Percentiles rank a stretch among this genome's conserved stretches.
These are phyloP conservation scores for Oopsacas minuta DNA, from an alignment of 37 sponge, comb jelly and placozoan genomes.

Conservation along the genomic window DNA sequence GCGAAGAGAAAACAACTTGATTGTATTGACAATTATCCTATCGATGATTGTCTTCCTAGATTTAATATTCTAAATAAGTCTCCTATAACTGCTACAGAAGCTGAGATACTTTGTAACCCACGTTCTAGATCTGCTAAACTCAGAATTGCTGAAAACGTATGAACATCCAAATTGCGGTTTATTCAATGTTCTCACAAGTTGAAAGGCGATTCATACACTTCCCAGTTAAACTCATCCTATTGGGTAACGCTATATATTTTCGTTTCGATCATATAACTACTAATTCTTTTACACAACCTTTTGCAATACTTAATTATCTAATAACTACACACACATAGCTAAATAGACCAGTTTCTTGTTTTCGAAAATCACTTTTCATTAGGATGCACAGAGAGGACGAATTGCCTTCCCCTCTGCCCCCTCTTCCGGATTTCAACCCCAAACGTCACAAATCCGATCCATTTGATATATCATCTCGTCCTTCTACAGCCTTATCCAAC, in stretches of 20 bases:
- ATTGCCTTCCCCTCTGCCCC: background rate
- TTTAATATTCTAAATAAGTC: background rate
- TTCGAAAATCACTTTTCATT: too few species aligned
- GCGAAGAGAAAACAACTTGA: background rate
- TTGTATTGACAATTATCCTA: background rate
- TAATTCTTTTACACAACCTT: too few species aligned
- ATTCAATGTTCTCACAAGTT: too few species aligned
- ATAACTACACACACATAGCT: too few species aligned
- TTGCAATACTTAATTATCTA: too few species aligned
- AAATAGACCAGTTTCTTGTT: too few species aligned
- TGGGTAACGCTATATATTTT: too few species aligned
- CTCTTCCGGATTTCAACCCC: background rate
- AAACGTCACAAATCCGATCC: constrained; percentile 3
- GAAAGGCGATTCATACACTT: too few species aligned
- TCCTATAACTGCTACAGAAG: constrained; percentile 15
- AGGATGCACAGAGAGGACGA: too few species aligned
- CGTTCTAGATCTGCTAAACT: constrained; percentile 32
- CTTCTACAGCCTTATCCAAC: background rate
- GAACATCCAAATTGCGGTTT: too few species aligned
- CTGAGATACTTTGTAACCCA: constrained; percentile 19
- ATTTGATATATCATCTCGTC: background rate
- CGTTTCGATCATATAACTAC: too few species aligned
- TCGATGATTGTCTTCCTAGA: background rate
- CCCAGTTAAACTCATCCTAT: too few species aligned
- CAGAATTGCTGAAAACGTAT: constrained; percentile 19